These are phyloP conservation scores for Megalurothrips usitatus DNA, from an alignment of 2,888 invertebrate genomes.

Conservation along the genomic window DNA sequence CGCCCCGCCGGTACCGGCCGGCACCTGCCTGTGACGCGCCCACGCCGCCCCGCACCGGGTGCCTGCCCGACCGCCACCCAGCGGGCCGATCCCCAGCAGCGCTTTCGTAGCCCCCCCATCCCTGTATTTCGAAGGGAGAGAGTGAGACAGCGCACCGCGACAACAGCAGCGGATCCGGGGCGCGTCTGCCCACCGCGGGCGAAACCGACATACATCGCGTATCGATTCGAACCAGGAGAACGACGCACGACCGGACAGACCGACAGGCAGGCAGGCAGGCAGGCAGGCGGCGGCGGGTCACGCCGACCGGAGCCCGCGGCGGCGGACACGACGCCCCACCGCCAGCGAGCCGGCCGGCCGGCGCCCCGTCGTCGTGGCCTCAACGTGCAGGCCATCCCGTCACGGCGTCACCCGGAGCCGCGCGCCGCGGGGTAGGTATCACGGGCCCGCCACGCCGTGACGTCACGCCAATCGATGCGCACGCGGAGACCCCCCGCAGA, in stretches of 20 bases:
- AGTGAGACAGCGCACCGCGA: neutral
- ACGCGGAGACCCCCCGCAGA: neutral
- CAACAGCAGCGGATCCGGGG: neutral
- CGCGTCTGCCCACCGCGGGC: neutral
- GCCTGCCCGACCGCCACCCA: too few species aligned
- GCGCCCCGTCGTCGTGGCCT: neutral
- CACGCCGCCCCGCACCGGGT: neutral
- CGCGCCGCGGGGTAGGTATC: neutral
- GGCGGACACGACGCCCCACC: too few species aligned
- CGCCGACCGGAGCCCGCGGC: too few species aligned
- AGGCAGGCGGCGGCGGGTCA: too few species aligned
- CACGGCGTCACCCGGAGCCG: too few species aligned
- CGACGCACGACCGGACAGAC: neutral
- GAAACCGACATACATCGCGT: neutral
- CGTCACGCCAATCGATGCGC: neutral
- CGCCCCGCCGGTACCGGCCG: neutral
- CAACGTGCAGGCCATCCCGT: neutral
- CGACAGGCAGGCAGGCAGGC: too few species aligned
- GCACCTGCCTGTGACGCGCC: neutral
- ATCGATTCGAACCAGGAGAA: too few species aligned
- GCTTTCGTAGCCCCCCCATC: too few species aligned
- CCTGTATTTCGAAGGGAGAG: neutral
- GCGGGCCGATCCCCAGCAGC: too few species aligned
- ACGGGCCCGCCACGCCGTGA: too few species aligned
- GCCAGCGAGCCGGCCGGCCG: too few species aligned